phyloP scores from a whole-genome alignment of 2,113 vertebrate genomes.

The Diphyllodes magnificus region DNA sequence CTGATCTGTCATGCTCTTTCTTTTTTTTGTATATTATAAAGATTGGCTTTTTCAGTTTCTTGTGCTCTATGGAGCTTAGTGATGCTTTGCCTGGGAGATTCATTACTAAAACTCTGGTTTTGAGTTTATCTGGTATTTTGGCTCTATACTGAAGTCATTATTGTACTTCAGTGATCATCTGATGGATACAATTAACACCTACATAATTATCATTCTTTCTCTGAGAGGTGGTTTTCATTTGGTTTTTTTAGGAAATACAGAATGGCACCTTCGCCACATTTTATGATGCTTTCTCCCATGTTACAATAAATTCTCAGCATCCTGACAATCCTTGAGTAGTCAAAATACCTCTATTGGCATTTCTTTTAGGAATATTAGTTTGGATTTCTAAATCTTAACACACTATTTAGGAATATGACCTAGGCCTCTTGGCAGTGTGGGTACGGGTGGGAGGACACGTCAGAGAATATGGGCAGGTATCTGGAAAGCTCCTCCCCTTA shows the following conservation, averaged over 20 bases:
- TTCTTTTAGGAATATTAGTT: not conserved
- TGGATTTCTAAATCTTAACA: not conserved
- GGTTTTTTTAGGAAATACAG: not conserved
- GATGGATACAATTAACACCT: not conserved
- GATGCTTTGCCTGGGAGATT: not conserved
- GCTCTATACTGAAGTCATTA: not conserved
- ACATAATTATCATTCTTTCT: not conserved
- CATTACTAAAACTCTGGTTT: not conserved
- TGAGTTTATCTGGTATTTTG: not conserved
- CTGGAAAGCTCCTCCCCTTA: not conserved
- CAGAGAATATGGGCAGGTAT: not conserved
- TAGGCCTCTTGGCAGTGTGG: too few species aligned
- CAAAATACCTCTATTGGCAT: not conserved
- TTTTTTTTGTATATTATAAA: not conserved
- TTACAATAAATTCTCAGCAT: not conserved
- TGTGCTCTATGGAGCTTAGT: not conserved
- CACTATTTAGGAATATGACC: not conserved
- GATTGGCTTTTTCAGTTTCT: not conserved
- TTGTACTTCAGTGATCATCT: not conserved
- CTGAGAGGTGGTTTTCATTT: not conserved
- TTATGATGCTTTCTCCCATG: not conserved
- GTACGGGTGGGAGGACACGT: not conserved
- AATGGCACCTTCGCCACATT: not conserved
- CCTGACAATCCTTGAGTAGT: not conserved
- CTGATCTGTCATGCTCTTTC: not conserved